Base-by-base conservation (phyloP, 1,140 invertebrate species). In the Pachypsylla venusta region DNA sequence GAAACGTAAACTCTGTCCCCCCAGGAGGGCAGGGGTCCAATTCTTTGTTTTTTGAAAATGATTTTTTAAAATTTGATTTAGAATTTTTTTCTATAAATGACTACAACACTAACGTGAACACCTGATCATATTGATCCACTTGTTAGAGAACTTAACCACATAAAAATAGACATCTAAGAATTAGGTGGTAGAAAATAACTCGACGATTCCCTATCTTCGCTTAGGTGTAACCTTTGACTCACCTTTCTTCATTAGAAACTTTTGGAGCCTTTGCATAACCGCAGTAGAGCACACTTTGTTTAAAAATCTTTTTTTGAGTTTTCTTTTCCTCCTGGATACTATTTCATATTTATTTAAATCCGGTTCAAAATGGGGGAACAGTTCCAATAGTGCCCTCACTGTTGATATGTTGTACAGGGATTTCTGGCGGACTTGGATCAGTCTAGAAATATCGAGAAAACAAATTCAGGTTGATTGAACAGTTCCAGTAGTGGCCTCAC, bases 211-310 rank as follows among this genome's bases (percentile, higher is more conserved):
- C n/a, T n/a, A n/a, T n/a, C n/a, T n/a, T n/a, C n/a, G n/a, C n/a
- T n/a, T n/a, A n/a, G n/a, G n/a, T n/a, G n/a, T n/a, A n/a, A n/a
- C n/a, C n/a, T n/a, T n/a, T 35, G 30, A 35, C 30, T 4, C 22
- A 48, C 42, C 42, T 48, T 48, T 48, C 5, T 48, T 48, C 7
- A 4, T 48, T n/a, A 48, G 42, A 22, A 48, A 48, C 42, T 48
- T 19, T 48, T 48, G 42, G 7, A 48, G 42, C 22, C 42, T 4
- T 22, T 48, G 16, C 42, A 48, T 48, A 22, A 48, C 42, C 7
- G 42, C n/a, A n/a, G 42, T 48, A 22, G 16, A 19, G 42, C 42
- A 48, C n/a, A 48, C 42, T 22, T 19, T 48, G 42, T 48, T 48
- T n/a, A 48, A 22, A 22, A 48, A 48, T n/a, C 42, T n/a, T 22